phyloP scores from a whole-genome alignment of 1,140 invertebrate species.

The Ephestia elutella region DNA sequence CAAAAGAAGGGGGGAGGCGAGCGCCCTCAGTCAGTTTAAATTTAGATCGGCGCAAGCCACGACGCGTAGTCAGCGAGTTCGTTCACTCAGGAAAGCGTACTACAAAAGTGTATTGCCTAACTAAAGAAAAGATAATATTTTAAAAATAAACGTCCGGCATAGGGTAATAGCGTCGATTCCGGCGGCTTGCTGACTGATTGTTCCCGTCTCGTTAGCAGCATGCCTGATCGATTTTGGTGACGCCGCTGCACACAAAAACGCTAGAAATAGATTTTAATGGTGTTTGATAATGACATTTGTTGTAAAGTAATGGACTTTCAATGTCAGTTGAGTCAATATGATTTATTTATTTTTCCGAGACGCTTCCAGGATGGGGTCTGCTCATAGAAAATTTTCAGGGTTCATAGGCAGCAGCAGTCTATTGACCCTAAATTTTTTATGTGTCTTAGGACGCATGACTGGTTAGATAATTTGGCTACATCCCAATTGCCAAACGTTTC shows the following conservation, averaged over 20 bases:
- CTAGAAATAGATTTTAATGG: neutral
- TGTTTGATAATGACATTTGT: neutral
- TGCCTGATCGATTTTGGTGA: slow-evolving; percentile 18
- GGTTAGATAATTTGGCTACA: too few relatives aligned
- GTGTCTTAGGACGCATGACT: too few relatives aligned
- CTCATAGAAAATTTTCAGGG: too few relatives aligned
- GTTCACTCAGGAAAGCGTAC: slow-evolving; percentile 60
- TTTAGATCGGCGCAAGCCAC: slow-evolving; percentile 50
- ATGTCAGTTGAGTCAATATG: neutral
- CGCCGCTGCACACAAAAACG: neutral
- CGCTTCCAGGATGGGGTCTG: too few relatives aligned
- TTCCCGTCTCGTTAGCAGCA: slow-evolving; percentile 60
- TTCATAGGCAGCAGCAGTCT: too few relatives aligned
- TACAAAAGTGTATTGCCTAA: slow-evolving; percentile 46
- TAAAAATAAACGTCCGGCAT: slow-evolving; percentile 59
- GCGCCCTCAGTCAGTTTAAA: slow-evolving; percentile 54
- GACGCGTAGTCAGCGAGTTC: slow-evolving; percentile 36
- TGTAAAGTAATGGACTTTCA: neutral
- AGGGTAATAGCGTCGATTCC: slow-evolving; percentile 48
- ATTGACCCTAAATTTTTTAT: too few relatives aligned
- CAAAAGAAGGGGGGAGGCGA: slow-evolving; percentile 65
- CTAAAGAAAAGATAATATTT: slow-evolving; percentile 45
- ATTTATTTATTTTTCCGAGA: neutral
- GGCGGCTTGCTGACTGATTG: slow-evolving; percentile 32
- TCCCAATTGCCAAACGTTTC: too few relatives aligned